Percentiles rank a stretch among this genome's conserved stretches.
phyloP scores from a whole-genome alignment of 1,140 invertebrate genomes.

The Bacillus rossius region DNA sequence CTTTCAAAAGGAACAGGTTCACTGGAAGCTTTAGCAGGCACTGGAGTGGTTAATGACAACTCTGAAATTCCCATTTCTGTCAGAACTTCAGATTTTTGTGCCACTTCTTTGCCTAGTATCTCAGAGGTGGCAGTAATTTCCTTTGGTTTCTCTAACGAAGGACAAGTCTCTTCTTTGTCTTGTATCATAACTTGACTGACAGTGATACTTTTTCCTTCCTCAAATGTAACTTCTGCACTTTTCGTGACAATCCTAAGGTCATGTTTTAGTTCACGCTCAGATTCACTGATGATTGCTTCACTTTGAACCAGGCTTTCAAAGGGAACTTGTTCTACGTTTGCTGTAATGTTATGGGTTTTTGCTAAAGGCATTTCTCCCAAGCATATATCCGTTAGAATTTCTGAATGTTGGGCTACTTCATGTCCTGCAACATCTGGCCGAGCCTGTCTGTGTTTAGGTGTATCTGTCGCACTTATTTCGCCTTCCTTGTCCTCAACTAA shows the following conservation, averaged over 20 bases:
- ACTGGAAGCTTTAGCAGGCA: slow-evolving; percentile 29
- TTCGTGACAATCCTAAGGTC: slow-evolving; percentile 31
- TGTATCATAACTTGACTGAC: slow-evolving; percentile 43
- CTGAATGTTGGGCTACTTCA: slow-evolving; percentile 35
- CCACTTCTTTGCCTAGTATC: slow-evolving; percentile 33
- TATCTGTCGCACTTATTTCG: slow-evolving; percentile 10
- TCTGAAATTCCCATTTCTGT: slow-evolving; percentile 33
- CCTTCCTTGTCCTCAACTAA: slow-evolving; percentile 27
- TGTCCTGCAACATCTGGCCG: slow-evolving; percentile 32
- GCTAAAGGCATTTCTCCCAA: slow-evolving; percentile 30
- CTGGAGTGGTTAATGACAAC: slow-evolving; percentile 33
- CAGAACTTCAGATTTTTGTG: slow-evolving; percentile 41
- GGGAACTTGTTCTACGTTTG: slow-evolving; percentile 24
- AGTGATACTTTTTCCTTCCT: slow-evolving; percentile 42
- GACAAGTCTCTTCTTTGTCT: slow-evolving; percentile 40
- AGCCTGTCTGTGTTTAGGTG: slow-evolving; percentile 10
- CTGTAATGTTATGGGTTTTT: slow-evolving; percentile 24
- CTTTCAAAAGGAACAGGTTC: slow-evolving; percentile 39
- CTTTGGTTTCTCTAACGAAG: slow-evolving; percentile 32
- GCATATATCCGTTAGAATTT: slow-evolving; percentile 30
- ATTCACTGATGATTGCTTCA: slow-evolving; percentile 34
- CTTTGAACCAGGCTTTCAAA: slow-evolving; percentile 34
- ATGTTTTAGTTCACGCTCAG: slow-evolving; percentile 31
- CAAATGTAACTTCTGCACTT: slow-evolving; percentile 40
- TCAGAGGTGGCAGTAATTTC: slow-evolving; percentile 35